Conservation (phyloP, 2,888 invertebrate genomes). For the Balanococcus diminutus region DNA sequence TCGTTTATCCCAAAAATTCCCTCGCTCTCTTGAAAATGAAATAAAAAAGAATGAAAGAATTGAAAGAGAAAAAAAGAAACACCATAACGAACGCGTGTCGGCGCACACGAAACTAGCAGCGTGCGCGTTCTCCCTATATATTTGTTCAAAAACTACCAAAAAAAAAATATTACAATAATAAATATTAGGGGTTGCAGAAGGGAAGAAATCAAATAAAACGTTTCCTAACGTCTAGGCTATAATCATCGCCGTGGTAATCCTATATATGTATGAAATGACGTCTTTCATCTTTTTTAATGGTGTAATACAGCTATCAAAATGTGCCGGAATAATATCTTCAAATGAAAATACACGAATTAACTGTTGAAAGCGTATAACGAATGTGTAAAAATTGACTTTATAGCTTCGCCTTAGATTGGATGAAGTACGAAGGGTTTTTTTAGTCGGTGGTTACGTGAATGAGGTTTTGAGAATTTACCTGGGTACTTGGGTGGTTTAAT, state of each 20-base stretch:
- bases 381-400: too few relatives aligned
- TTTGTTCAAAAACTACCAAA: slow-evolving; percentile 52
- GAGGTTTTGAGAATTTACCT: too few relatives aligned
- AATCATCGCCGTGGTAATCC: slow-evolving; percentile 51
- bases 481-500: too few relatives aligned
- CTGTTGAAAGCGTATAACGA: too few relatives aligned
- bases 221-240: slow-evolving; percentile 47
- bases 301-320: slow-evolving; percentile 49
- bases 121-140: slow-evolving; percentile 54
- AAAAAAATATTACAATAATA: slow-evolving; percentile 52
- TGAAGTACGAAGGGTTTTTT: too few relatives aligned
- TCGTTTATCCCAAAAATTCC: slow-evolving; percentile 3
- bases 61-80: slow-evolving; percentile 13
- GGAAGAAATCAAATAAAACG: slow-evolving; percentile 54
- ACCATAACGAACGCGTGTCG: slow-evolving; percentile 54
- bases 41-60: slow-evolving; percentile 21
- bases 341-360: too few relatives aligned
- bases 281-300: slow-evolving; percentile 46
- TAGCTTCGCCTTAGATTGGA: too few relatives aligned
- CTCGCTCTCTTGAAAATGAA: slow-evolving; percentile 1
- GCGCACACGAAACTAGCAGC: slow-evolving; percentile 53
- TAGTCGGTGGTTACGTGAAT: too few relatives aligned
- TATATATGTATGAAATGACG: slow-evolving; percentile 49
- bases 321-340: neutral
- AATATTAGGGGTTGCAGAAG: slow-evolving; percentile 53